Conservation (phyloP, 2,888 invertebrate species). For the Meteorus colon region DNA sequence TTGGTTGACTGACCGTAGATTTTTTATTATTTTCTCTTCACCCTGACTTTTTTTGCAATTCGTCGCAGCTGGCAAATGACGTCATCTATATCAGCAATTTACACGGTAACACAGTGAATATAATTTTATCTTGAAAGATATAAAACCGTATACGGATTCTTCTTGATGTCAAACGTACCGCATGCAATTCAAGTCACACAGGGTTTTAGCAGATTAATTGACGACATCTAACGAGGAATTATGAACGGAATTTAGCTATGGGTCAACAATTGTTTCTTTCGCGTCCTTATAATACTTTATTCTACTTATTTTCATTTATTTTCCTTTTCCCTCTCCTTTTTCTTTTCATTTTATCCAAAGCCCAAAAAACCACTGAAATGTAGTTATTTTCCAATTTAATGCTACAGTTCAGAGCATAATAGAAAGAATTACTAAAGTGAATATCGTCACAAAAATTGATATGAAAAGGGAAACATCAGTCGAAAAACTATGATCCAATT, state of each 20-base stretch:
- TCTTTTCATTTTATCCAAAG: background rate
- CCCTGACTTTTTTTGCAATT: slow-evolving; percentile 27
- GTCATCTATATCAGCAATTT: slow-evolving; percentile 19
- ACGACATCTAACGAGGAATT: slow-evolving; percentile 23
- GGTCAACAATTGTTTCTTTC: slow-evolving; percentile 1
- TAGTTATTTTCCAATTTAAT: background rate
- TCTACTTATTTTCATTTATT: background rate
- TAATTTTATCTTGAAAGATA: slow-evolving; percentile 18
- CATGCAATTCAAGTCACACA: background rate
- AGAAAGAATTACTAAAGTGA: no score
- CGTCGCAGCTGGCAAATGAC: slow-evolving; percentile 49
- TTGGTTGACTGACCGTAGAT: slow-evolving; percentile 59
- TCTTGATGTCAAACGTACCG: slow-evolving; percentile 24
- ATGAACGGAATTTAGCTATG: slow-evolving; percentile 16
- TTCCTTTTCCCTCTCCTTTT: background rate
- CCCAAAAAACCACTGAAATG: background rate
- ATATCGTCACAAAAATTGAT: no score
- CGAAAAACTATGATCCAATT: no score
- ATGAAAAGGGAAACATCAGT: no score
- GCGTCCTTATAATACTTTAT: background rate
- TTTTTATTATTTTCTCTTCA: slow-evolving; percentile 30
- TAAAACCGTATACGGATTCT: slow-evolving; percentile 9
- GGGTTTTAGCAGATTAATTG: slow-evolving; percentile 28
- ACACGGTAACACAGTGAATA: background rate
- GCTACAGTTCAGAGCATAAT: no score